Conservation (phyloP, 2,888 invertebrate genomes). For the Scelioninae gen. 2 region DNA sequence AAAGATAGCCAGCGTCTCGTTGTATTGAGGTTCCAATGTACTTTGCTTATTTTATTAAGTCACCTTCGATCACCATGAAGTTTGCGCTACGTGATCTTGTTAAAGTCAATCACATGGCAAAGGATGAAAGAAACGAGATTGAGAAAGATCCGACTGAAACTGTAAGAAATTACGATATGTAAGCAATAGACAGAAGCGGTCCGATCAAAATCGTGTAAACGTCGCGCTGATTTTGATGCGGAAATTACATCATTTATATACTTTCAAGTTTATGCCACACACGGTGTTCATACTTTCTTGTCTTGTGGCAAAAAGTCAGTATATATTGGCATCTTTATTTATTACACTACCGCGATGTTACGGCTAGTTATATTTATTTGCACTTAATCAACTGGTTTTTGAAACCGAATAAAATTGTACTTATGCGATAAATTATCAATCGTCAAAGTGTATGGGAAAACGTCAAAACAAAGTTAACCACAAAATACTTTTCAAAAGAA, state of each 20-base stretch:
- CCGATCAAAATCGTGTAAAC: slow-evolving; percentile 39
- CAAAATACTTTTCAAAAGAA: no score
- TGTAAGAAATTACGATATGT: neutral
- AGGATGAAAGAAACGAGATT: slow-evolving; percentile 14
- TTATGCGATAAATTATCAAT: no score
- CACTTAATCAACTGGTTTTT: no score
- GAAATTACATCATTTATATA: slow-evolving; percentile 42
- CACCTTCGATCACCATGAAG: slow-evolving; percentile 32
- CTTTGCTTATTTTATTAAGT: slow-evolving; percentile 15
- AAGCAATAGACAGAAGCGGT: slow-evolving; percentile 24
- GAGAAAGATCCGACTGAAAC: slow-evolving; percentile 7
- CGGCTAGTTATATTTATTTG: neutral
- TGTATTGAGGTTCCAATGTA: no score
- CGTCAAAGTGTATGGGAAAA: no score
- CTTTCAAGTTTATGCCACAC: slow-evolving; percentile 41
- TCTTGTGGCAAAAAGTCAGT: slow-evolving; percentile 58
- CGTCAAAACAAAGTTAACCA: no score
- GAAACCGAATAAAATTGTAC: no score
- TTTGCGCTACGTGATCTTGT: slow-evolving; percentile 40
- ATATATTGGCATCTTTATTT: slow-evolving; percentile 9
- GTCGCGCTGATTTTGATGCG: slow-evolving; percentile 43
- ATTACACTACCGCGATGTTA: neutral
- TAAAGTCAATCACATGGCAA: slow-evolving; percentile 27
- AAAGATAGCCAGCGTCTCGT: no score
- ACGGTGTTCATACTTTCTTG: slow-evolving; percentile 25